Conservation (phyloP, 1,140 invertebrate species). For the Drosophila varians region DNA sequence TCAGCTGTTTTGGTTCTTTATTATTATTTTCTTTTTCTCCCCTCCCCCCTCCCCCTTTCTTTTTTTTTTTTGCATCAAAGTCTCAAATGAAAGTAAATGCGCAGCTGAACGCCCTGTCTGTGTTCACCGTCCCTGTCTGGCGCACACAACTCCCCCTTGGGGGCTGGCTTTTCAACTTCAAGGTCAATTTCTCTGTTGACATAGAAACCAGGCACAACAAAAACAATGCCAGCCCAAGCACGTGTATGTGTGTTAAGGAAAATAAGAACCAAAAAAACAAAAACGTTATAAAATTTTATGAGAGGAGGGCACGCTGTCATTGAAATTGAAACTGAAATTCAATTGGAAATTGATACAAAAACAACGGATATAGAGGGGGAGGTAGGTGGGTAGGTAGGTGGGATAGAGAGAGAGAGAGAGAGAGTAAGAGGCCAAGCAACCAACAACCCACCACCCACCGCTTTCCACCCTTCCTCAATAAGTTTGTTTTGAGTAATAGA, state of each 20-base stretch:
- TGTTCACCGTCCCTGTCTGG: neutral
- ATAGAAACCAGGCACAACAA: slow-evolving; percentile 67
- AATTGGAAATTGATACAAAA: slow-evolving; percentile 63
- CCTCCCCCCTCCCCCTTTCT: too few relatives aligned
- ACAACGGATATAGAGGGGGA: slow-evolving; percentile 20
- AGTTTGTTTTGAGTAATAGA: slow-evolving; percentile 76
- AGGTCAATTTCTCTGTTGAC: slow-evolving; percentile 75
- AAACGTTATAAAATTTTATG: slow-evolving; percentile 38
- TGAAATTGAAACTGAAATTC: slow-evolving; percentile 63
- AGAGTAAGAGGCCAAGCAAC: neutral
- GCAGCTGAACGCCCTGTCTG: too few relatives aligned
- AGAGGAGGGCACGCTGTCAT: slow-evolving; percentile 18
- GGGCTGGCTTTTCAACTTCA: slow-evolving; percentile 40
- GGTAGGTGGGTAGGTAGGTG: too few relatives aligned
- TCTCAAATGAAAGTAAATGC: slow-evolving; percentile 36
- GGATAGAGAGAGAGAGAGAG: slow-evolving; percentile 5
- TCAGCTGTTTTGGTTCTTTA: slow-evolving; percentile 54
- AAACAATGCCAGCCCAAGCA: slow-evolving; percentile 26
- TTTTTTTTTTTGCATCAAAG: slow-evolving; percentile 18
- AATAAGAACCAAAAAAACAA: slow-evolving; percentile 17
- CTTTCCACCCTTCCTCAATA: slow-evolving; percentile 48
- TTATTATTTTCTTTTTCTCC: neutral
- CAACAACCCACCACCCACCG: neutral
- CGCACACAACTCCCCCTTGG: neutral
- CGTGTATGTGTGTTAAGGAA: slow-evolving; percentile 27